These are phyloP conservation scores for Hyles euphorbiae DNA, from an alignment of 1,140 invertebrate species.

Conservation along the genomic window DNA sequence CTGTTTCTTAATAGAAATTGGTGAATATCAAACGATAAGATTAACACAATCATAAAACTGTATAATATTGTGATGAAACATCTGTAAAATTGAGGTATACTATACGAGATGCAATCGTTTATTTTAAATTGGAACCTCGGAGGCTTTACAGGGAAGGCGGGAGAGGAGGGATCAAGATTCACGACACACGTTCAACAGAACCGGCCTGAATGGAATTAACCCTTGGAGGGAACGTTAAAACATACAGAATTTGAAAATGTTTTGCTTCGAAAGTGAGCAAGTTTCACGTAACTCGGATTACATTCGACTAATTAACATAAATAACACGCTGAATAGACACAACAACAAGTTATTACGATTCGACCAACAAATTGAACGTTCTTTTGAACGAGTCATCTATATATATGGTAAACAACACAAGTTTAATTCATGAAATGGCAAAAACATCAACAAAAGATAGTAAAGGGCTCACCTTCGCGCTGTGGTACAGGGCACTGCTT, in stretches of 20 bases:
- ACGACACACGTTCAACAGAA: slow-evolving; percentile 33
- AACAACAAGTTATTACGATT: no score
- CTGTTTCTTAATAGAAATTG: not conserved
- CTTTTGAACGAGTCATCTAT: not conserved
- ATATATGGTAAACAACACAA: slow-evolving; percentile 7
- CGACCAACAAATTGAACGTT: no score
- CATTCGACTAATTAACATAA: slow-evolving; percentile 1
- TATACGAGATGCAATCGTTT: slow-evolving; percentile 33
- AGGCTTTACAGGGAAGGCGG: slow-evolving; percentile 30
- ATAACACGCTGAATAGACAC: slow-evolving; percentile 19
- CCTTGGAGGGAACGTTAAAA: no score
- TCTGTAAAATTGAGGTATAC: slow-evolving; percentile 20
- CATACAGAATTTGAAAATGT: no score
- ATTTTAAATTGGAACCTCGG: slow-evolving; percentile 43
- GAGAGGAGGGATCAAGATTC: slow-evolving; percentile 52
- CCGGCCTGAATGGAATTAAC: slow-evolving; percentile 40
- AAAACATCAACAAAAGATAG: slow-evolving; percentile 14
- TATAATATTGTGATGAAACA: not conserved
- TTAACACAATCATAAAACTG: no score
- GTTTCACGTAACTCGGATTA: slow-evolving; percentile 5
- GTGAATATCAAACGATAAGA: no score
- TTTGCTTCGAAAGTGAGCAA: no score
- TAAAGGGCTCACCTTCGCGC: slow-evolving; percentile 57
- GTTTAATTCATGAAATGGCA: slow-evolving; percentile 16
- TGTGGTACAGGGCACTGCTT: slow-evolving; percentile 64